Conservation (phyloP, 2,113 vertebrate species). For the Phaetusa simplex region DNA sequence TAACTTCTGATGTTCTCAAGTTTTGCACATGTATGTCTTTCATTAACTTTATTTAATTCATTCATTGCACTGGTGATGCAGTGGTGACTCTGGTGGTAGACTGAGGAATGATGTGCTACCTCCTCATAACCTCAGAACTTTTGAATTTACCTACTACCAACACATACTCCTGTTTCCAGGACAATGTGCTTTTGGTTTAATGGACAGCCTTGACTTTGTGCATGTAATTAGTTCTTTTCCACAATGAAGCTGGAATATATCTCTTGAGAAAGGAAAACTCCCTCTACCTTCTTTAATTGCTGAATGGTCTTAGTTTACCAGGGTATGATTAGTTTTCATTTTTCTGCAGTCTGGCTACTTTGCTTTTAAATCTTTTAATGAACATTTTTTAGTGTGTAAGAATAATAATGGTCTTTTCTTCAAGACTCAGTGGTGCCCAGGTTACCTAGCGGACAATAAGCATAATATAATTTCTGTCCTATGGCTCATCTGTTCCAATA, state of each 20-base stretch:
- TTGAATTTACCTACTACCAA: neutral
- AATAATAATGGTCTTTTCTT: neutral
- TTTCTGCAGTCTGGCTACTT: neutral
- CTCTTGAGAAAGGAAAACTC: neutral
- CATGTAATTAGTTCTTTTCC: neutral
- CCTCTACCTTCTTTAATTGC: neutral
- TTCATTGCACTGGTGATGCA: neutral
- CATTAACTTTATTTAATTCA: neutral
- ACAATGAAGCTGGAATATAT: neutral
- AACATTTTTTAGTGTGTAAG: neutral
- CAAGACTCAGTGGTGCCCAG: neutral
- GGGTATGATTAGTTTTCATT: neutral
- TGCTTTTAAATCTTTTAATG: neutral
- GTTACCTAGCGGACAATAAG: neutral
- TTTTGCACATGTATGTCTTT: neutral
- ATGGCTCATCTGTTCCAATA: neutral
- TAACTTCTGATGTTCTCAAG: neutral
- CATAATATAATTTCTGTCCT: neutral
- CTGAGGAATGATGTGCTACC: accelerated
- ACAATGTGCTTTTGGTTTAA: neutral
- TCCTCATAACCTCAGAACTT: neutral
- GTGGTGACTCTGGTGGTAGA: neutral
- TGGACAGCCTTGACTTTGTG: neutral
- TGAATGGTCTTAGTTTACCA: neutral
- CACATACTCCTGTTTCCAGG: neutral